phyloP scores from a whole-genome alignment of 2,113 vertebrate genomes.

The Ranitomeya imitator region DNA sequence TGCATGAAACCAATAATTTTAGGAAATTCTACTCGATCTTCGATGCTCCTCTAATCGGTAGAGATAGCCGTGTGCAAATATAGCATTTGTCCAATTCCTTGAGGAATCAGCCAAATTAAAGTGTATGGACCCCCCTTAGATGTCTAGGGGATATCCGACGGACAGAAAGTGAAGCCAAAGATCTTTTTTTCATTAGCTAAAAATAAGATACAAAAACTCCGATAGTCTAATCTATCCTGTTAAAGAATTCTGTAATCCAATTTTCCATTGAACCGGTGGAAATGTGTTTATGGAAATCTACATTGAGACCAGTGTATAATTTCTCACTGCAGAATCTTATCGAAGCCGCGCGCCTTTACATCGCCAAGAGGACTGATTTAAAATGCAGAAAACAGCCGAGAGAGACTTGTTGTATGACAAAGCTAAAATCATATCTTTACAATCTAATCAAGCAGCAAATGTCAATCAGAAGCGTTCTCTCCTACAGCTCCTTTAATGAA shows the following conservation, averaged over 20 bases:
- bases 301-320: constrained; percentile 20
- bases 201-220: constrained; percentile 10
- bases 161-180: not conserved
- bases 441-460: constrained; percentile 37
- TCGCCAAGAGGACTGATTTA: constrained; percentile 33
- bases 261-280: not conserved
- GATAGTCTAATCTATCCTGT: constrained; percentile 21
- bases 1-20: no score
- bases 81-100: no score
- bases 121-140: no score
- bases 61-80: no score
- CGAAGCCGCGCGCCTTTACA: not conserved
- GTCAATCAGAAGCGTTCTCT: constrained; percentile 25
- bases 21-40: no score
- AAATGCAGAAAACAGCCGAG: constrained; percentile 10
- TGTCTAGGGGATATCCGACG: no score
- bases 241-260: constrained; percentile 28
- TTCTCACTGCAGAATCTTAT: constrained; percentile 29
- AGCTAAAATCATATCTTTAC: constrained; percentile 39
- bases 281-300: constrained; percentile 13
- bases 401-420: constrained; percentile 41
- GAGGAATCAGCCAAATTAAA: no score
- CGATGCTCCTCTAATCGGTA: no score
- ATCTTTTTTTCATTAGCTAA: not conserved
- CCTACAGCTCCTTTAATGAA: constrained; percentile 35